These are phyloP conservation scores for Catocala sponsa DNA, from an alignment of 2,888 invertebrate species.

Conservation along the genomic window DNA sequence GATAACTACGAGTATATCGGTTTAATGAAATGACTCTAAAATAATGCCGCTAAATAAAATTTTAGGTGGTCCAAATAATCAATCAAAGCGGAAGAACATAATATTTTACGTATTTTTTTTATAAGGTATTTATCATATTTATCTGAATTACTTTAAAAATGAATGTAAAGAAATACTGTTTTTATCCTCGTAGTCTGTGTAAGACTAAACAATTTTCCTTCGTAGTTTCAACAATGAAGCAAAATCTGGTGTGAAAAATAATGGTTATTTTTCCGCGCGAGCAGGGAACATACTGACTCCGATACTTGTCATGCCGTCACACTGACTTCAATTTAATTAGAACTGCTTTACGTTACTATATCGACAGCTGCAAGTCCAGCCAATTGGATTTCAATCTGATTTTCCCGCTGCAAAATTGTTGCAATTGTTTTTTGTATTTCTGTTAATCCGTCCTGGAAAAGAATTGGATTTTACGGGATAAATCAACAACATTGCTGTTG, in stretches of 20 bases:
- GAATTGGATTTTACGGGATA: neutral
- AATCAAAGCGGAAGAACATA: too few relatives aligned
- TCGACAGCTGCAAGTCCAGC: conserved; percentile 5
- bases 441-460: conserved; percentile 1
- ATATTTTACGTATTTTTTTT: too few relatives aligned
- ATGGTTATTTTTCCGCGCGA: conserved; percentile 1
- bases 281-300: neutral
- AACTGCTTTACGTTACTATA: conserved; percentile 10
- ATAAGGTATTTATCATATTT: too few relatives aligned
- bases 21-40: too few relatives aligned
- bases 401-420: conserved; percentile 9
- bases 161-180: too few relatives aligned
- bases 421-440: neutral
- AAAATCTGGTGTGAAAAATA: neutral
- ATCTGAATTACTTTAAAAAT: too few relatives aligned
- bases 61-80: too few relatives aligned
- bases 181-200: too few relatives aligned
- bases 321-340: conserved; percentile 30
- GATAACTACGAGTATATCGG: too few relatives aligned
- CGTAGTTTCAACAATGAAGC: neutral
- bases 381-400: conserved; percentile 13
- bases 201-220: conserved; percentile 1
- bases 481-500: neutral
- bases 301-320: neutral
- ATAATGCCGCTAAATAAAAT: too few relatives aligned